Evolutionary conservation across 2,113 vertebrate species (phyloP).

Genomic region (Phoenicopterus ruber): DNA sequence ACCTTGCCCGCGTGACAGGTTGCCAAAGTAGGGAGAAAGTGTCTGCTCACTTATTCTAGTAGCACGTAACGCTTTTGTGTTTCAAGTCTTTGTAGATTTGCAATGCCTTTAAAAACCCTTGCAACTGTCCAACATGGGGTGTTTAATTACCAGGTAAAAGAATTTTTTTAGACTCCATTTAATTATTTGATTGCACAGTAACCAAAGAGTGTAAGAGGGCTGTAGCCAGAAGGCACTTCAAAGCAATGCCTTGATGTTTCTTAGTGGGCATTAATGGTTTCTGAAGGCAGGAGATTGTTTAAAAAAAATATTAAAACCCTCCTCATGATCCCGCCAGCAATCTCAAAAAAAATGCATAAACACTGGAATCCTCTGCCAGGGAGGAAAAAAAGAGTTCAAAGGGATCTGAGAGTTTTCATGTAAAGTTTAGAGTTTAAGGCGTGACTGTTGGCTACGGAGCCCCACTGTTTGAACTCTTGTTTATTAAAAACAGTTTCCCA

Average conservation of each 20-base stretch:
- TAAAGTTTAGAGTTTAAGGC: slow-evolving; percentile 85
- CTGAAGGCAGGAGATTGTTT: slow-evolving; percentile 93
- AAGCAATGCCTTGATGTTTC: slow-evolving; percentile 92
- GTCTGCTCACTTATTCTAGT: neutral
- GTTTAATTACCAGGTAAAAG: slow-evolving; percentile 95
- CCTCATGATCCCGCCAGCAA: slow-evolving; percentile 87
- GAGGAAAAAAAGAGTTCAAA: slow-evolving; percentile 78
- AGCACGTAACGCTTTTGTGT: slow-evolving; percentile 75
- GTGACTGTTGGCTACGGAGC: slow-evolving; percentile 76
- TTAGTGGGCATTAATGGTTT: slow-evolving; percentile 93
- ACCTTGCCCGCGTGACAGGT: slow-evolving; percentile 61
- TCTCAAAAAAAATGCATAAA: slow-evolving; percentile 88
- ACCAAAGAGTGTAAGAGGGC: slow-evolving; percentile 81
- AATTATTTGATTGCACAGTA: slow-evolving; percentile 95
- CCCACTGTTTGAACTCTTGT: slow-evolving; percentile 80
- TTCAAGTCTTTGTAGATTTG: slow-evolving; percentile 78
- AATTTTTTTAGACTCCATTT: slow-evolving; percentile 84
- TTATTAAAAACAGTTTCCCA: slow-evolving; percentile 83
- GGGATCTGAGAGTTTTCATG: slow-evolving; percentile 81
- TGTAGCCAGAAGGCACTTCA: slow-evolving; percentile 96
- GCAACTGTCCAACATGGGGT: slow-evolving; percentile 80
- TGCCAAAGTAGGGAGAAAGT: slow-evolving; percentile 49
- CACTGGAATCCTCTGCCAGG: slow-evolving; percentile 81
- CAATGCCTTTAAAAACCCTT: slow-evolving; percentile 75
- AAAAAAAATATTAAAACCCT: slow-evolving; percentile 85